A percentile compares a stretch with the other conserved stretches of the same genome.
phyloP scores from a whole-genome alignment of 2,888 invertebrate genomes.

The Napeogenes sylphis region DNA sequence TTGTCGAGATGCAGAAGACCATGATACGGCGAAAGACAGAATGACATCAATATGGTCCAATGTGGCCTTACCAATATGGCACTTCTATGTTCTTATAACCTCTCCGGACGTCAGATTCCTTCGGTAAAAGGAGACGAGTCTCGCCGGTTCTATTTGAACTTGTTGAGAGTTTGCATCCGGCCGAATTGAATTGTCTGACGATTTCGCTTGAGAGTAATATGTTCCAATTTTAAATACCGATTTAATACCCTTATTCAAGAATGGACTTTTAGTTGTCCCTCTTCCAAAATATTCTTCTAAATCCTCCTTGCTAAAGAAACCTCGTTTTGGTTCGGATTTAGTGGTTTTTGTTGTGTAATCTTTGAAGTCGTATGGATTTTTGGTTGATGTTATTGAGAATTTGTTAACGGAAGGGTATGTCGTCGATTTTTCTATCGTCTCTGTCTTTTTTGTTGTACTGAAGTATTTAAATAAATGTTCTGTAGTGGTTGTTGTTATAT shows the following conservation, averaged over 20 bases:
- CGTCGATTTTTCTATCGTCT: constrained; percentile 46
- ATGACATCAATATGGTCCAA: constrained; percentile 47
- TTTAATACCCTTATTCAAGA: constrained; percentile 59
- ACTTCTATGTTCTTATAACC: constrained; percentile 51
- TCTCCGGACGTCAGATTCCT: constrained; percentile 64
- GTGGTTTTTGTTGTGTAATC: constrained; percentile 61
- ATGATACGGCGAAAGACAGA: constrained; percentile 36
- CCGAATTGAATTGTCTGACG: constrained; percentile 68
- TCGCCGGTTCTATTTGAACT: constrained; percentile 70
- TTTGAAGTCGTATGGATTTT: constrained; percentile 77
- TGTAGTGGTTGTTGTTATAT: constrained; percentile 41
- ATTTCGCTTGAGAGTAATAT: constrained; percentile 65
- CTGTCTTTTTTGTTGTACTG: constrained; percentile 35
- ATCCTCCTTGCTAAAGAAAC: constrained; percentile 63
- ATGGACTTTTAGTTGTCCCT: constrained; percentile 76
- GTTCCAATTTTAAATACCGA: constrained; percentile 70
- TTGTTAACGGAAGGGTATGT: constrained; percentile 46
- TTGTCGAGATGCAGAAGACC: constrained; percentile 30
- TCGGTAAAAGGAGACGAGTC: constrained; percentile 60
- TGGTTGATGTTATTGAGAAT: constrained; percentile 71
- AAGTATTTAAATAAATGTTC: constrained; percentile 47
- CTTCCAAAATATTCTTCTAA: constrained; percentile 57
- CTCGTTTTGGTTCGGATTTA: constrained; percentile 47
- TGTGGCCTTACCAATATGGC: constrained; percentile 68
- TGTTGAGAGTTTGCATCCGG: constrained; percentile 72